Evolutionary conservation across 2,113 vertebrate genomes (phyloP).

Genomic region (Alectura lathami): DNA sequence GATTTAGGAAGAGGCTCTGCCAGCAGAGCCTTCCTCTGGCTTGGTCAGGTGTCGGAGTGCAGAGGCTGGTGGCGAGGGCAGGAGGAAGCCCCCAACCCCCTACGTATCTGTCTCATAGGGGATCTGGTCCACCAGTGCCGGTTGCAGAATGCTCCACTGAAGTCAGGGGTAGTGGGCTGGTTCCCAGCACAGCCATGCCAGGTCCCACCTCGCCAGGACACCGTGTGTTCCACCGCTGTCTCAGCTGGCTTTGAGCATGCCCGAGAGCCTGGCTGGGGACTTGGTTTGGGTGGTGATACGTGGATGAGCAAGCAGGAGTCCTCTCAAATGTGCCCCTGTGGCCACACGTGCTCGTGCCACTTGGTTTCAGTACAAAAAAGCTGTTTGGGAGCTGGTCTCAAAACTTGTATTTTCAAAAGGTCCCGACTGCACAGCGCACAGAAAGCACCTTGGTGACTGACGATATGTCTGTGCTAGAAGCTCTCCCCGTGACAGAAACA

Average conservation of each 20-base stretch:
- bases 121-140: fast-evolving
- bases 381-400: neutral
- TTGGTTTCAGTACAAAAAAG: neutral
- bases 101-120: fast-evolving
- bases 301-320: fast-evolving
- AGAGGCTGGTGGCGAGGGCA: fast-evolving
- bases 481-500: neutral
- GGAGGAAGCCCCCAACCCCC: neutral
- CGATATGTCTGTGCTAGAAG: neutral
- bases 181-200: fast-evolving
- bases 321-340: neutral
- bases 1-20: neutral
- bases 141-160: fast-evolving
- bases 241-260: neutral
- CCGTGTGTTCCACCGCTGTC: fast-evolving
- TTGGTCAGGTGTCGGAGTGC: fast-evolving
- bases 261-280: neutral
- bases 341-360: neutral
- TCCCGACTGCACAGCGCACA: neutral
- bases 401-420: neutral
- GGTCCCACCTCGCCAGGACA: fast-evolving
- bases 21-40: neutral
- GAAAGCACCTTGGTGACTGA: neutral
- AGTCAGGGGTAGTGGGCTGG: fast-evolving
- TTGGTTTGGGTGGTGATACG: fast-evolving